Conservation (phyloP, 1,140 invertebrate species). For the Spodoptera litura region DNA sequence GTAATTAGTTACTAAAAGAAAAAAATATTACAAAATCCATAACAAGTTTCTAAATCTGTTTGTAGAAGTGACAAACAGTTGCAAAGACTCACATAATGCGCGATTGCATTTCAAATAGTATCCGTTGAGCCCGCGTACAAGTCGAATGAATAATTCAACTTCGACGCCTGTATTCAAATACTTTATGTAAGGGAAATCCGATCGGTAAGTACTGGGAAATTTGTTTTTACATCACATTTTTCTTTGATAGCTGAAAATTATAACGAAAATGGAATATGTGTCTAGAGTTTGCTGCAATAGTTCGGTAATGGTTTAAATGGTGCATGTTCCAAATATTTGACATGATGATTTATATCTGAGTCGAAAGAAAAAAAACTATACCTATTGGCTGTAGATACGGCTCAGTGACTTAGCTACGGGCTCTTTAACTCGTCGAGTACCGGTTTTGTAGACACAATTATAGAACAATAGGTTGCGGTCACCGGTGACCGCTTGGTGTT, state of each 20-base stretch:
- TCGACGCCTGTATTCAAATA: constrained; percentile 48
- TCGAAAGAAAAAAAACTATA: too few relatives aligned
- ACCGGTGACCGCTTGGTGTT: too few relatives aligned
- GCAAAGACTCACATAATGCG: constrained; percentile 58
- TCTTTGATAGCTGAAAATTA: background rate
- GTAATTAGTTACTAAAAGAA: too few relatives aligned
- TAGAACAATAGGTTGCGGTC: too few relatives aligned
- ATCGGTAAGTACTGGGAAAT: constrained; percentile 54
- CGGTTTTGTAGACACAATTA: too few relatives aligned
- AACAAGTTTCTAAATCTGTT: constrained; percentile 31
- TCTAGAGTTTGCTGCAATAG: too few relatives aligned
- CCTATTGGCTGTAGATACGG: too few relatives aligned
- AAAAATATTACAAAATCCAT: background rate
- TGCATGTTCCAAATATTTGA: too few relatives aligned
- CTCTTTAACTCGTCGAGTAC: too few relatives aligned
- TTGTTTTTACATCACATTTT: constrained; percentile 42
- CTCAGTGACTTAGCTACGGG: too few relatives aligned
- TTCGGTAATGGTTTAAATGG: too few relatives aligned
- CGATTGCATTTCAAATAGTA: constrained; percentile 61
- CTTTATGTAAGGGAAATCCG: constrained; percentile 53
- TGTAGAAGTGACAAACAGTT: constrained; percentile 47
- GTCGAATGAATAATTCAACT: constrained; percentile 62
- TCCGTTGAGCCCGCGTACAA: constrained; percentile 48
- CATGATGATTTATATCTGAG: too few relatives aligned
- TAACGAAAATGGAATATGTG: background rate